Conservation (phyloP, 2,113 vertebrate species). For the Sitta europaea region DNA sequence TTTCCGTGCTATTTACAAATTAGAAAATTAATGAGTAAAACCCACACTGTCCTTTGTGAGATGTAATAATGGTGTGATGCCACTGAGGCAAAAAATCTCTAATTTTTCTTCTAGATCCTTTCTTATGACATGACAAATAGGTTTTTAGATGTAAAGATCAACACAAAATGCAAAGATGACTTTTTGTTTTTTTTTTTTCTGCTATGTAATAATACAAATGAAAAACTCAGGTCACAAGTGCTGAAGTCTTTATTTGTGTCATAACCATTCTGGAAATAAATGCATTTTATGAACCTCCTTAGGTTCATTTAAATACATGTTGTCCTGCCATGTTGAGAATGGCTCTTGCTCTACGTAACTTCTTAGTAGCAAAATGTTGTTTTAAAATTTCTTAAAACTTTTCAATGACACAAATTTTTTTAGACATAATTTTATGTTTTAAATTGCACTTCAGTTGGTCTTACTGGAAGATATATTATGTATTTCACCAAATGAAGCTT, state of each 20-base stretch:
- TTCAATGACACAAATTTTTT: background rate
- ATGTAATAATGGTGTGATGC: accelerated
- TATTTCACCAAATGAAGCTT: background rate
- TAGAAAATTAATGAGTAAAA: background rate
- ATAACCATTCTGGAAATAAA: background rate
- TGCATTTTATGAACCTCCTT: background rate
- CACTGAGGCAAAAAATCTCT: too few species aligned
- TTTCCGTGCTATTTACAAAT: accelerated
- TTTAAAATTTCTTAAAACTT: background rate
- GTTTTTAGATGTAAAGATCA: background rate
- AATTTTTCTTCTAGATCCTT: background rate
- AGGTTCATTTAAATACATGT: background rate
- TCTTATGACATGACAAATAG: accelerated
- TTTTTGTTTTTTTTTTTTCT: accelerated
- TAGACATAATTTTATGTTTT: background rate
- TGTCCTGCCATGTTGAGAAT: background rate
- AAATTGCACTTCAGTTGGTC: background rate
- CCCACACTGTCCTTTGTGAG: background rate
- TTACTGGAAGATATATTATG: background rate
- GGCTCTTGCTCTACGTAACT: accelerated
- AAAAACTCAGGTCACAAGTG: background rate
- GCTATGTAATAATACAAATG: background rate
- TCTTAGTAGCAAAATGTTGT: background rate
- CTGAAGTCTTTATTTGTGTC: background rate
- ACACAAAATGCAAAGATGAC: background rate